Conservation (phyloP, 2,888 invertebrate species). For the Rotaria macrura region DNA sequence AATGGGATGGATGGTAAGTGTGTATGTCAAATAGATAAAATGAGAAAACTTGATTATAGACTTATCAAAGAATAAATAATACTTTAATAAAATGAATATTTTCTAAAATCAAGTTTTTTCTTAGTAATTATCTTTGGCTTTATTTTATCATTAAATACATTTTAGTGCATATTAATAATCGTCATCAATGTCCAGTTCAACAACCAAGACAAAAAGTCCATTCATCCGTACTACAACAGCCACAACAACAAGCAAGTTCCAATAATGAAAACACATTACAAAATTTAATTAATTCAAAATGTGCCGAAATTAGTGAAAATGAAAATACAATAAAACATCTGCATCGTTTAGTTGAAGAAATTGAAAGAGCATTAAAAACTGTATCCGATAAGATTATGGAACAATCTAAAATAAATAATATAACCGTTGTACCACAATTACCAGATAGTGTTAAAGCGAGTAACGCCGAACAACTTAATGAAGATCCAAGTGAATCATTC, state of each 20-base stretch:
- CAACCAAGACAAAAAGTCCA: not conserved
- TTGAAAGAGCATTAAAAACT: conserved; percentile 15
- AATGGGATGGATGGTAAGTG: not conserved
- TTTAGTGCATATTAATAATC: not conserved
- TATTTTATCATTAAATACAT: not conserved
- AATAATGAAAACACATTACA: not conserved
- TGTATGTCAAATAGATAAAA: not conserved
- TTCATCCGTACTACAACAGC: too few relatives aligned
- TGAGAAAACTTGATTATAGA: conserved; percentile 22
- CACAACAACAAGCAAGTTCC: not conserved
- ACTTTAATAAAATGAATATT: not conserved
- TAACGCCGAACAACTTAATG: not conserved
- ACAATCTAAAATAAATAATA: not conserved
- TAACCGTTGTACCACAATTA: not conserved
- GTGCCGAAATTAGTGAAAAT: not conserved
- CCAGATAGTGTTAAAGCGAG: not conserved
- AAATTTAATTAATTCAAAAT: not conserved
- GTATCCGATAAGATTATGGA: conserved; percentile 6
- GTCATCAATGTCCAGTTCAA: not conserved
- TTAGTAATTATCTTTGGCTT: not conserved
- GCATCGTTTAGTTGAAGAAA: not conserved
- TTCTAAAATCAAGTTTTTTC: conserved; percentile 23
- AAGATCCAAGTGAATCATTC: not conserved
- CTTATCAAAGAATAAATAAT: not conserved
- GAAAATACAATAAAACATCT: not conserved